Conservation (phyloP, 2,113 vertebrate genomes). For the Myotis brandtii region DNA sequence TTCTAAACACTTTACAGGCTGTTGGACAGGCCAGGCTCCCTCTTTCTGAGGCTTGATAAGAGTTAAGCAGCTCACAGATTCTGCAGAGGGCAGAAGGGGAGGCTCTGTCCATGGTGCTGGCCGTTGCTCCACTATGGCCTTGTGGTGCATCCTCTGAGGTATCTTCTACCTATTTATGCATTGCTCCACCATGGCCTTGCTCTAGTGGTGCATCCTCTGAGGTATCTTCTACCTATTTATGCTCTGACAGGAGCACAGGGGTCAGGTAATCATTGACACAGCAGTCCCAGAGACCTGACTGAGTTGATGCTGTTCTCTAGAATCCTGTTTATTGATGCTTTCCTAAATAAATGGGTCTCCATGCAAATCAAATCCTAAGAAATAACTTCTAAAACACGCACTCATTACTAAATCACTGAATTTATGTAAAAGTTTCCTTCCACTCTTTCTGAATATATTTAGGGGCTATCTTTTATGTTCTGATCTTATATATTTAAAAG, state of each 20-base stretch:
- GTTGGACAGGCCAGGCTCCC: background rate
- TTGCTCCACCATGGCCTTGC: rapidly evolving
- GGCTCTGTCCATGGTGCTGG: background rate
- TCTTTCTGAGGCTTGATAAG: background rate
- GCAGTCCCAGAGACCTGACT: background rate
- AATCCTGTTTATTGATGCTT: background rate
- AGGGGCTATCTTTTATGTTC: slow-evolving; percentile 70
- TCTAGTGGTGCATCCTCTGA: background rate
- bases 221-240: background rate
- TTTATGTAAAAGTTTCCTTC: slow-evolving; percentile 60
- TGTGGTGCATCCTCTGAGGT: background rate
- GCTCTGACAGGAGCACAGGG: background rate
- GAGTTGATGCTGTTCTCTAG: background rate
- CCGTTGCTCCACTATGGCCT: rapidly evolving
- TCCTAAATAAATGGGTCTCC: slow-evolving; percentile 21
- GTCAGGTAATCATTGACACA: background rate
- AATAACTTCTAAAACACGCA: background rate
- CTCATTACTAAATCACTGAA: slow-evolving; percentile 55
- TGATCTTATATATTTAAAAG: slow-evolving; percentile 76
- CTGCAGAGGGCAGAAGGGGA: background rate
- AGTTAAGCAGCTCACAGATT: background rate
- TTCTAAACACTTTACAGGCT: background rate
- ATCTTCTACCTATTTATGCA: no score
- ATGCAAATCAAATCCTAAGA: background rate
- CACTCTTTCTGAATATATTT: slow-evolving; percentile 59